These are phyloP conservation scores for Syngnathus acus DNA, from an alignment of 2,797 vertebrate genomes.

Conservation along the genomic window DNA sequence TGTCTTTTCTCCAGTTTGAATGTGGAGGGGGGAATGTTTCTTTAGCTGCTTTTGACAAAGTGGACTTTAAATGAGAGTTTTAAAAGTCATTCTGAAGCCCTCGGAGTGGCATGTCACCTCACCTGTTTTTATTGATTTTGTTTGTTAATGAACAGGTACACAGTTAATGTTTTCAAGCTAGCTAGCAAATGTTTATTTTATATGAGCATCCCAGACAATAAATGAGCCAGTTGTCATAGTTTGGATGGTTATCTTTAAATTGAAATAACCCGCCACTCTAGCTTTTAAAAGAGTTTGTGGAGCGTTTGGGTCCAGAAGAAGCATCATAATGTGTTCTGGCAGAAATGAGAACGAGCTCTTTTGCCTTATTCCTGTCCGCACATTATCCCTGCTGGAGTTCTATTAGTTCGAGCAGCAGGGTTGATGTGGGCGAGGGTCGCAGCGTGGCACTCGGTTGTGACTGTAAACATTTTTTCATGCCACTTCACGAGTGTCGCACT, in stretches of 20 bases:
- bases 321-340: background rate
- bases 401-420: constrained; percentile 9
- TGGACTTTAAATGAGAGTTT: constrained; percentile 43
- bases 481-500: constrained; percentile 12
- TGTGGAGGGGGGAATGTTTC: constrained; percentile 37
- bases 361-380: constrained; percentile 35
- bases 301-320: constrained; percentile 16
- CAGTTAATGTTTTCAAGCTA: constrained; percentile 46
- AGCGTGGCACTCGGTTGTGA: background rate
- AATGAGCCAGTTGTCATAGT: constrained; percentile 38
- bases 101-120: constrained; percentile 40
- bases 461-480: background rate
- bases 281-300: constrained; percentile 13
- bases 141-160: constrained; percentile 48
- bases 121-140: constrained; percentile 39
- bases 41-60: constrained; percentile 55
- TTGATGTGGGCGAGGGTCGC: background rate
- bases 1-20: constrained; percentile 42
- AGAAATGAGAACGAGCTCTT: constrained; percentile 1
- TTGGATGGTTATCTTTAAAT: constrained; percentile 26
- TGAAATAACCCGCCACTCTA: constrained; percentile 20
- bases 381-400: constrained; percentile 10
- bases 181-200: constrained; percentile 31
- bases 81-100: constrained; percentile 48
- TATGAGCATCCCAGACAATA: constrained; percentile 43